A percentile compares a stretch with the other conserved stretches of the same genome.
Evolutionary conservation across 2,797 vertebrate species (phyloP).

Genomic region (Ctenopoma multispine): DNA sequence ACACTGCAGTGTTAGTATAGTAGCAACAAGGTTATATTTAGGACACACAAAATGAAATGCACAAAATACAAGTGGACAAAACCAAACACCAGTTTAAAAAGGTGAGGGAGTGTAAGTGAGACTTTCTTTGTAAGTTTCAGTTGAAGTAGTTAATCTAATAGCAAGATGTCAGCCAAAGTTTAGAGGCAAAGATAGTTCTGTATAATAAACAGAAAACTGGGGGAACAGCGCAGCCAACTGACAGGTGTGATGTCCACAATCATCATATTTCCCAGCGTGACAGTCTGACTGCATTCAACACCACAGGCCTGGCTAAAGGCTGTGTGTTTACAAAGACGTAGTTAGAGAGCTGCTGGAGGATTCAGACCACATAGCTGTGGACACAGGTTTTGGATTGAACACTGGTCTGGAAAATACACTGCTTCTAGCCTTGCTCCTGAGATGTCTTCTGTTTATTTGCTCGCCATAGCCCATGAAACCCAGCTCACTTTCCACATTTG

Average conservation of each 20-base stretch:
- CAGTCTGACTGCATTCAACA: slow-evolving; percentile 42
- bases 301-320: slow-evolving; percentile 31
- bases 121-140: no score
- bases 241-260: background rate
- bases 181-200: no score
- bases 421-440: slow-evolving; percentile 25
- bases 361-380: slow-evolving; percentile 54
- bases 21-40: no score
- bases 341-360: slow-evolving; percentile 44
- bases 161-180: no score
- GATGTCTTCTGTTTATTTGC: slow-evolving; percentile 58
- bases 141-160: no score
- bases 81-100: no score
- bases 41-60: no score
- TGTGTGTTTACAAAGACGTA: slow-evolving; percentile 45
- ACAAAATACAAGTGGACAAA: no score
- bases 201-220: no score
- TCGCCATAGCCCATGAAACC: slow-evolving; percentile 44
- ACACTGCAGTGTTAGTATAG: no score
- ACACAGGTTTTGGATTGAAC: slow-evolving; percentile 44
- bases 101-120: no score
- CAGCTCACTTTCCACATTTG: slow-evolving; percentile 47
- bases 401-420: slow-evolving; percentile 35
- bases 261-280: slow-evolving; percentile 20
- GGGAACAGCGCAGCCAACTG: no score